Evolutionary conservation across 2,888 invertebrate genomes (phyloP).

Genomic region (Ellobium chinense): DNA sequence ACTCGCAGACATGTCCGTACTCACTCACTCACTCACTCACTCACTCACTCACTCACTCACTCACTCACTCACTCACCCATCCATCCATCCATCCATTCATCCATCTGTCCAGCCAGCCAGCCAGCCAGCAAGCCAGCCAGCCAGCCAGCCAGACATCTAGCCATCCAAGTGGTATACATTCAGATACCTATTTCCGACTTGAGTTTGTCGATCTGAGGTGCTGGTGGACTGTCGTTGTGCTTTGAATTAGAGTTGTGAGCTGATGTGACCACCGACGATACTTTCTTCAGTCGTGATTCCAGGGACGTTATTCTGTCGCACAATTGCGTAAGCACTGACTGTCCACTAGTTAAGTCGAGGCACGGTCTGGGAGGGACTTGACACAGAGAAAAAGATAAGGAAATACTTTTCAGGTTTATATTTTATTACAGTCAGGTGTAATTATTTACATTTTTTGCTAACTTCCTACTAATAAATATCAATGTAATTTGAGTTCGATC

Average conservation of each 20-base stretch:
- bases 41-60: neutral
- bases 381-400: neutral
- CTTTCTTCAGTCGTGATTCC: neutral
- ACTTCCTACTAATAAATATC: no score
- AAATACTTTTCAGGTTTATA: neutral
- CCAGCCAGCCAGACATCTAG: no score
- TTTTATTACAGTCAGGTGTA: no score
- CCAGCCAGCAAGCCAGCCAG: no score
- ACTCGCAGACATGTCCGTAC: no score
- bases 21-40: no score
- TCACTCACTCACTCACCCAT: neutral
- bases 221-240: neutral
- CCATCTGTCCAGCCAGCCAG: no score
- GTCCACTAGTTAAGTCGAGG: neutral
- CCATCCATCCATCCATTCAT: no score
- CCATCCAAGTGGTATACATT: no score
- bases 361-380: neutral
- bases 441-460: no score
- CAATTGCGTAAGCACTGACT: constrained; percentile 14
- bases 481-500: no score
- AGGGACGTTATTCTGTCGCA: neutral
- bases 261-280: neutral
- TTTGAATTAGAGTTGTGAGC: neutral
- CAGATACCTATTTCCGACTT: constrained; percentile 5
- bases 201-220: constrained; percentile 3